Percentiles rank a stretch among this genome's conserved stretches.
phyloP scores from a whole-genome alignment of 2,888 invertebrate genomes.

The Apotomis turbidana region DNA sequence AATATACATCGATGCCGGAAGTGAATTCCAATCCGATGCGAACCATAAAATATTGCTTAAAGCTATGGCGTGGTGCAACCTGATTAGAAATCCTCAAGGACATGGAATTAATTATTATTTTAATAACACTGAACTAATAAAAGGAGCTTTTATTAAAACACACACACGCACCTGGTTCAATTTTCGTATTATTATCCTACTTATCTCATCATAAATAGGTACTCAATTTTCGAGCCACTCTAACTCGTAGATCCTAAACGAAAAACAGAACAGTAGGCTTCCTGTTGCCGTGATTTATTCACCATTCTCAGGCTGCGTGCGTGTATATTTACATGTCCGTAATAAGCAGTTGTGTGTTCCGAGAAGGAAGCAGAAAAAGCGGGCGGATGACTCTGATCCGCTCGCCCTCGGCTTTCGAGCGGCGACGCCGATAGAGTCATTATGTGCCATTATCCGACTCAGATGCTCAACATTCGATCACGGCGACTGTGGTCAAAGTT shows the following conservation, averaged over 20 bases:
- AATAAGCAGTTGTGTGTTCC: slow-evolving; percentile 38
- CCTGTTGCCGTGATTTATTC: slow-evolving; percentile 36
- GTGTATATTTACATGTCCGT: slow-evolving; percentile 35
- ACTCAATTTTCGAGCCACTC: slow-evolving; percentile 1
- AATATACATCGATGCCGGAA: no score
- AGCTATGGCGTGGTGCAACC: no score
- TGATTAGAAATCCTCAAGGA: no score
- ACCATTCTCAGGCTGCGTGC: slow-evolving; percentile 23
- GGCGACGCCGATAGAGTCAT: slow-evolving; percentile 82
- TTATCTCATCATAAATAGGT: background rate
- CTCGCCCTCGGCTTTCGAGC: slow-evolving; percentile 48
- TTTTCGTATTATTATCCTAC: no score
- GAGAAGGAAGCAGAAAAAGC: slow-evolving; percentile 49
- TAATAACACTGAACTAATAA: no score
- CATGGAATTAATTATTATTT: no score
- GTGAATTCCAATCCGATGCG: no score
- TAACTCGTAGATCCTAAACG: slow-evolving; percentile 2
- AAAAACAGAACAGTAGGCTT: slow-evolving; percentile 20
- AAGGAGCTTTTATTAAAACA: no score
- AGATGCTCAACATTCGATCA: slow-evolving; percentile 57
- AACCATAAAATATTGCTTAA: no score
- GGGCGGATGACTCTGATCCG: slow-evolving; percentile 46
- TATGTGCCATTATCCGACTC: slow-evolving; percentile 76
- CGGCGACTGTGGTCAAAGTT: background rate
- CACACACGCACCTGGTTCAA: no score